A percentile compares a stretch with the other conserved stretches of the same genome.
These are phyloP conservation scores for Lagopus muta DNA, from an alignment of 2,113 vertebrate genomes.

Conservation along the genomic window DNA sequence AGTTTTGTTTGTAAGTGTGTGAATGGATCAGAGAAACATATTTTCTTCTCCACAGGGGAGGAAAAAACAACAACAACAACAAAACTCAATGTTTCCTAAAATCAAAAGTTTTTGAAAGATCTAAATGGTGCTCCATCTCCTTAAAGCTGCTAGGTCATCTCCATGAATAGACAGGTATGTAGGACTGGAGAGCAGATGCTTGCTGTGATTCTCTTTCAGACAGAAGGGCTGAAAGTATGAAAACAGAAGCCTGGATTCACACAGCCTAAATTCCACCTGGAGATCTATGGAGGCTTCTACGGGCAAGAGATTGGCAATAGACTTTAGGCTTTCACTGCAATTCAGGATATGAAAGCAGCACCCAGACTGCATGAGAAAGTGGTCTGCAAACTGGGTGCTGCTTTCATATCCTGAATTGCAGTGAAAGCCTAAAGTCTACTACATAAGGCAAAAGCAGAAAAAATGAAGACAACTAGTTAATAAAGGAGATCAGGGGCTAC, in stretches of 20 bases:
- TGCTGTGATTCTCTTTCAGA: background rate
- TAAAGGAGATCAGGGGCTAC: background rate
- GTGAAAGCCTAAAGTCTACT: background rate
- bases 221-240: background rate
- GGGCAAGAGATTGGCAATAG: background rate
- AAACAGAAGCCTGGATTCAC: background rate
- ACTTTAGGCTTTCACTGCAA: background rate
- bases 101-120: background rate
- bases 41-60: background rate
- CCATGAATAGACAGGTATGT: background rate
- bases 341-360: background rate
- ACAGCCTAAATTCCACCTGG: background rate
- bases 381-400: background rate
- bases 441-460: background rate
- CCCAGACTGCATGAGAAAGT: background rate
- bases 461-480: background rate
- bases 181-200: background rate
- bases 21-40: background rate
- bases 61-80: background rate
- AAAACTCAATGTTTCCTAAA: background rate
- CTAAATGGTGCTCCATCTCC: background rate
- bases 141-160: background rate
- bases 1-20: background rate
- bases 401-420: too few species aligned
- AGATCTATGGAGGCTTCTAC: background rate